Conservation (phyloP, 2,888 invertebrate genomes). For the Agrenia bidenticulata region DNA sequence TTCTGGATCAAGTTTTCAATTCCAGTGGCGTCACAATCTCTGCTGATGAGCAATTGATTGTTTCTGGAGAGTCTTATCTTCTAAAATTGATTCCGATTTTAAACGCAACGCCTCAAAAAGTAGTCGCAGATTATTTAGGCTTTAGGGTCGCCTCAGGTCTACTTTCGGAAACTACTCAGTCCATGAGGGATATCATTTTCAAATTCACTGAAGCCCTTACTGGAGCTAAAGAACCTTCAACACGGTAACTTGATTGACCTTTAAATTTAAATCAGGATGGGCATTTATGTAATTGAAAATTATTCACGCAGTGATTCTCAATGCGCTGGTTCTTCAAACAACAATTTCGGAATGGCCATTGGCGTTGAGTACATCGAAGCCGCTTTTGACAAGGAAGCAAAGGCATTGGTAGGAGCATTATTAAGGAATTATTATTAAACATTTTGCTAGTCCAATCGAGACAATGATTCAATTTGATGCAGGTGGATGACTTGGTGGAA, state of each 20-base stretch:
- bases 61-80: constrained; percentile 40
- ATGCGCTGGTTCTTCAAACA: constrained; percentile 41
- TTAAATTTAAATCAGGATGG: too few relatives aligned
- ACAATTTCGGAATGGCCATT: constrained; percentile 48
- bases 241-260: constrained; percentile 24
- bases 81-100: constrained; percentile 29
- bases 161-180: constrained; percentile 40
- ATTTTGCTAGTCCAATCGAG: neutral
- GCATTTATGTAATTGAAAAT: too few relatives aligned
- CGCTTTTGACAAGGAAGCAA: constrained; percentile 44
- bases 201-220: constrained; percentile 46
- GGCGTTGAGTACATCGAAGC: constrained; percentile 47
- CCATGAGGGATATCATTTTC: constrained; percentile 49
- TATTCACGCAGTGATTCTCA: constrained; percentile 32
- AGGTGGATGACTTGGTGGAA: constrained; percentile 71
- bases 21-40: constrained; percentile 36
- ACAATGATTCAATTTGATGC: neutral
- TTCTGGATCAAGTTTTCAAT: constrained; percentile 34
- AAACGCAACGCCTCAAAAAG: constrained; percentile 6
- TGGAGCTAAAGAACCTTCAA: constrained; percentile 42
- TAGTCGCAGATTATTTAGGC: constrained; percentile 45
- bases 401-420: constrained; percentile 26
- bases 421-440: constrained; percentile 2
- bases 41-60: constrained; percentile 32
- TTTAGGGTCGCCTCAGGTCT: constrained; percentile 45